Evolutionary conservation across 2,113 vertebrate species (phyloP).

Genomic region (Antigone vipio): DNA sequence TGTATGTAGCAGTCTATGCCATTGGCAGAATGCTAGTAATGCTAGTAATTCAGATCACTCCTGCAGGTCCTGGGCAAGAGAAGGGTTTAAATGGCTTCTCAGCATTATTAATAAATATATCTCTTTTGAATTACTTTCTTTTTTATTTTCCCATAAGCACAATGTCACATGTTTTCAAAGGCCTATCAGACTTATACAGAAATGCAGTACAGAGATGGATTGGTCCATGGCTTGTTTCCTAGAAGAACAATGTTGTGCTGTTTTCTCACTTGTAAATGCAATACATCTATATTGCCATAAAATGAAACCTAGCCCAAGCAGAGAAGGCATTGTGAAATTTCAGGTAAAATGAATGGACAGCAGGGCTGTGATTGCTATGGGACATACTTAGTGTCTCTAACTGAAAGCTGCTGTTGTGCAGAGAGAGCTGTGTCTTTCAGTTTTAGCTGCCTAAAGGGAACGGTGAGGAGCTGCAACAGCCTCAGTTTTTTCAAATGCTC

Average conservation of each 20-base stretch:
- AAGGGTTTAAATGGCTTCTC: not conserved
- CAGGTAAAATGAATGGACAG: not conserved
- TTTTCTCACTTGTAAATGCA: not conserved
- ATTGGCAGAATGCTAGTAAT: not conserved
- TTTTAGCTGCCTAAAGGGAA: not conserved
- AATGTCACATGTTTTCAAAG: not conserved
- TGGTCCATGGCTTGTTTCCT: not conserved
- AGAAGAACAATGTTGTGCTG: not conserved
- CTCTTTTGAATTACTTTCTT: not conserved
- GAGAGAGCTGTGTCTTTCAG: not conserved
- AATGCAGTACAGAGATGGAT: not conserved
- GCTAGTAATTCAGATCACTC: not conserved
- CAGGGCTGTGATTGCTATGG: not conserved
- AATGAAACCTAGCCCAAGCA: not conserved
- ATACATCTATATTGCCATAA: not conserved
- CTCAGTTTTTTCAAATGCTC: not conserved
- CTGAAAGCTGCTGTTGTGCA: not conserved
- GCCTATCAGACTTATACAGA: not conserved
- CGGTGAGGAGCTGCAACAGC: not conserved
- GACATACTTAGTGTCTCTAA: not conserved
- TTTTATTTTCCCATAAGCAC: not conserved
- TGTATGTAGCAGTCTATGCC: not conserved
- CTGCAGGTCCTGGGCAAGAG: not conserved
- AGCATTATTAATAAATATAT: not conserved
- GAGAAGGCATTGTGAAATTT: not conserved